Conservation (phyloP, 30 jellyfish, hydroid and myxozoan genomes). For the Catostylus mosaicus region DNA sequence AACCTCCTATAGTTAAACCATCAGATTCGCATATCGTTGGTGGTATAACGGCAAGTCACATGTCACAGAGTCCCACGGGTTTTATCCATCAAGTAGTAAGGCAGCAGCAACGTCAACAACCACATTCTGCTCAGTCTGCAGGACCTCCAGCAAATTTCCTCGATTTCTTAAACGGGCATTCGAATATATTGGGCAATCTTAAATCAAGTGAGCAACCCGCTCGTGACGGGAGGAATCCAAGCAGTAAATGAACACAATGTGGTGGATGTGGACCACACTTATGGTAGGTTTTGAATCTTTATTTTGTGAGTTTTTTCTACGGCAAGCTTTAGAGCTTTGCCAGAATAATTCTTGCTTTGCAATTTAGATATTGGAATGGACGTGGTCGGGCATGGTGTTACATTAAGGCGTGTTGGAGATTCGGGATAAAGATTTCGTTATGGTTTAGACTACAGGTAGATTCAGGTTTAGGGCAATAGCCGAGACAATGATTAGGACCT, state of each 20-base stretch:
- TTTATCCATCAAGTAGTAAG: conserved; percentile 36
- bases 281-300: no score
- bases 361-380: no score
- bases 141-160: conserved; percentile 11
- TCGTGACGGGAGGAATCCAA: conserved; percentile 7
- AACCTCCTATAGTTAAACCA: conserved; percentile 41
- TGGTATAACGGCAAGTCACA: background rate
- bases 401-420: no score
- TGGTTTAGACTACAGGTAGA: no score
- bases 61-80: conserved; percentile 26
- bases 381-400: no score
- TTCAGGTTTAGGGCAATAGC: no score
- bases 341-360: no score
- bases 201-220: conserved; percentile 35
- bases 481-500: no score
- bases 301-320: no score
- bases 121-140: background rate
- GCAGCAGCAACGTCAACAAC: conserved; percentile 12
- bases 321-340: no score
- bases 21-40: conserved; percentile 32
- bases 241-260: background rate
- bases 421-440: no score
- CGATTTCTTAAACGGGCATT: conserved; percentile 32
- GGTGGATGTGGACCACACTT: no score
- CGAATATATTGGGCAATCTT: conserved; percentile 11